These are phyloP conservation scores for Mirounga angustirostris DNA, from an alignment of 2,113 vertebrate species.

Conservation along the genomic window DNA sequence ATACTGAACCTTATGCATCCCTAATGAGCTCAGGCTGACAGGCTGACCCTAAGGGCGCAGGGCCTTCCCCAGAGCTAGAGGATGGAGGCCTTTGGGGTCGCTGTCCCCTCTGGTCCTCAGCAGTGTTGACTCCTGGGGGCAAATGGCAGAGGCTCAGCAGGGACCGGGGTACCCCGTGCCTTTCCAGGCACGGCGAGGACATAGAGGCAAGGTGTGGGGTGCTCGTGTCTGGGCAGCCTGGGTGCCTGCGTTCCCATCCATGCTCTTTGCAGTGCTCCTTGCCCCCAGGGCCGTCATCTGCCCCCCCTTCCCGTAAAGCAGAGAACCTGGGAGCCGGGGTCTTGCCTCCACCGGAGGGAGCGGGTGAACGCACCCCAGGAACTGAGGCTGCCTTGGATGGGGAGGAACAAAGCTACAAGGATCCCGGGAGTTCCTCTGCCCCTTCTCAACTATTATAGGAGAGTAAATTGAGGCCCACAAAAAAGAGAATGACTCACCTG, in stretches of 20 bases:
- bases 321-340: background rate
- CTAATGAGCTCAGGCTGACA: conserved; percentile 10
- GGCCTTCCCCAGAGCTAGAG: background rate
- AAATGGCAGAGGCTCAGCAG: background rate
- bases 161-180: fast-evolving
- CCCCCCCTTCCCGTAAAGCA: background rate
- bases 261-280: background rate
- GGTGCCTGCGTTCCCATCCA: background rate
- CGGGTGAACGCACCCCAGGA: background rate
- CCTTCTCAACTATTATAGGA: background rate
- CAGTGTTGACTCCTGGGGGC: background rate
- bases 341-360: background rate
- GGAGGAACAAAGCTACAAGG: background rate
- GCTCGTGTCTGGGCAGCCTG: background rate
- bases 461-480: background rate
- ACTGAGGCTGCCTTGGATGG: background rate
- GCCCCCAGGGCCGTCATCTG: background rate
- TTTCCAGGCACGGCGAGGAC: background rate
- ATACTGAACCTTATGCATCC: background rate
- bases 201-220: background rate
- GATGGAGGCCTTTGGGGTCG: background rate
- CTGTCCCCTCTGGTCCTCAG: background rate
- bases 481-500: background rate
- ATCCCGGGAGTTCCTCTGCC: fast-evolving
- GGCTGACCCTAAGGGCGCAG: background rate